phyloP scores from a whole-genome alignment of 2,888 invertebrate species.

The Acrobasis suavella region DNA sequence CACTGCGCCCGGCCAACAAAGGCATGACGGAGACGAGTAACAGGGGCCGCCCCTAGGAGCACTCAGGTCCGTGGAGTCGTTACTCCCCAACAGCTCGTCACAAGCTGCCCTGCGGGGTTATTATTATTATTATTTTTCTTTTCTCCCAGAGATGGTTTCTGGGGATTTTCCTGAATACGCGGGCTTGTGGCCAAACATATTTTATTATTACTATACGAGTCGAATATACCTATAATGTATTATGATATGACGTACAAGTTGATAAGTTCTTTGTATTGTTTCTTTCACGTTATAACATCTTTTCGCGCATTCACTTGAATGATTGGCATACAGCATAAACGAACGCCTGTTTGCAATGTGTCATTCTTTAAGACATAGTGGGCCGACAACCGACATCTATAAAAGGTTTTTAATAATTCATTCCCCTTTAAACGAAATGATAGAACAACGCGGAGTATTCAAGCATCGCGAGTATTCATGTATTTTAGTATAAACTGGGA shows the following conservation, averaged over 20 bases:
- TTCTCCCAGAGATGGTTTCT: no score
- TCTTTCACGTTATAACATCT: background rate
- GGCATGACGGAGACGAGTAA: no score
- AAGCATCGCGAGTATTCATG: conserved; percentile 45
- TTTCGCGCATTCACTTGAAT: conserved; percentile 8
- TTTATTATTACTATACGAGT: background rate
- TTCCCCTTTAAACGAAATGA: conserved; percentile 55
- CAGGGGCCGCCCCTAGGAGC: no score
- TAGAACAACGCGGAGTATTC: conserved; percentile 52
- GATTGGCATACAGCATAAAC: conserved; percentile 16
- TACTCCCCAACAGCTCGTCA: no score
- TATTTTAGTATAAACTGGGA: conserved; percentile 60
- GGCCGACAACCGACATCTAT: conserved; percentile 37
- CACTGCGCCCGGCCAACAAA: no score
- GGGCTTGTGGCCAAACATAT: no score
- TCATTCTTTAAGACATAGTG: conserved; percentile 34
- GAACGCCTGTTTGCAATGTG: conserved; percentile 26
- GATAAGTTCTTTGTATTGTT: no score
- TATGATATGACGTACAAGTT: no score
- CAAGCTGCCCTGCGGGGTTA: no score
- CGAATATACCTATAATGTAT: background rate
- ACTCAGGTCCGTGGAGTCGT: no score
- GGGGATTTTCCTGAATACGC: no score
- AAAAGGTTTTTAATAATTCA: conserved; percentile 60
- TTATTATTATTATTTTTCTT: no score